Evolutionary conservation across 1,140 invertebrate genomes (phyloP).

Genomic region (Notospermus geniculatus): DNA sequence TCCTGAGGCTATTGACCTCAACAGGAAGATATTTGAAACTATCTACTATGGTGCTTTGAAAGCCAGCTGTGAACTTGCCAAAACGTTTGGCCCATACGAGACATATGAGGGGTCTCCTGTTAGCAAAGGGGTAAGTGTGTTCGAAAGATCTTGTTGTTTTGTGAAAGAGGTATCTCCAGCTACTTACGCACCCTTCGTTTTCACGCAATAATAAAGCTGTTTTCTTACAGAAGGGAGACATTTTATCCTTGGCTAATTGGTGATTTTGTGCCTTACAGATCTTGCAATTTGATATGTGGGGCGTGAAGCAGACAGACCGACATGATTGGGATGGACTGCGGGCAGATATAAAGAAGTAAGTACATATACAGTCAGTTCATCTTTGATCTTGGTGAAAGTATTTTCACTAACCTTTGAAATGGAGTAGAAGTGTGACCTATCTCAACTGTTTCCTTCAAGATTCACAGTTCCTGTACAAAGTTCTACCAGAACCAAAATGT

Average conservation of each 20-base stretch:
- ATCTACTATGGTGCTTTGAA: conserved; percentile 97
- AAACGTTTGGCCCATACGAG: conserved; percentile 82
- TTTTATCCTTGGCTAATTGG: background rate
- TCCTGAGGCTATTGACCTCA: conserved; percentile 79
- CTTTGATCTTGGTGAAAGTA: background rate
- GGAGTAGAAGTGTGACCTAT: too few relatives aligned
- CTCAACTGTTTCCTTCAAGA: too few relatives aligned
- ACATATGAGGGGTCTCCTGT: conserved; percentile 89
- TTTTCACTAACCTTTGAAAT: too few relatives aligned
- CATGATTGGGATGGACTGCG: conserved; percentile 87
- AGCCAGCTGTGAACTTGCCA: conserved; percentile 92
- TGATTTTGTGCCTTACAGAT: conserved; percentile 59
- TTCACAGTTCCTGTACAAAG: too few relatives aligned
- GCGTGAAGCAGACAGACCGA: conserved; percentile 74
- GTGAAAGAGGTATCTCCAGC: too few relatives aligned
- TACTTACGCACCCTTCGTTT: too few relatives aligned
- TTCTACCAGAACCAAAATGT: too few relatives aligned
- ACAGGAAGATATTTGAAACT: conserved; percentile 97
- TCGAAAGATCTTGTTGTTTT: too few relatives aligned
- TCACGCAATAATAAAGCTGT: too few relatives aligned
- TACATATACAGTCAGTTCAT: background rate
- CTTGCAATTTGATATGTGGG: conserved; percentile 98
- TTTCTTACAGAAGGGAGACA: too few relatives aligned
- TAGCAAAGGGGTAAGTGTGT: conserved; percentile 76
- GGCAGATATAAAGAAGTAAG: conserved; percentile 75